Evolutionary conservation across 2,113 vertebrate genomes (phyloP).

Genomic region (Alosa alosa): DNA sequence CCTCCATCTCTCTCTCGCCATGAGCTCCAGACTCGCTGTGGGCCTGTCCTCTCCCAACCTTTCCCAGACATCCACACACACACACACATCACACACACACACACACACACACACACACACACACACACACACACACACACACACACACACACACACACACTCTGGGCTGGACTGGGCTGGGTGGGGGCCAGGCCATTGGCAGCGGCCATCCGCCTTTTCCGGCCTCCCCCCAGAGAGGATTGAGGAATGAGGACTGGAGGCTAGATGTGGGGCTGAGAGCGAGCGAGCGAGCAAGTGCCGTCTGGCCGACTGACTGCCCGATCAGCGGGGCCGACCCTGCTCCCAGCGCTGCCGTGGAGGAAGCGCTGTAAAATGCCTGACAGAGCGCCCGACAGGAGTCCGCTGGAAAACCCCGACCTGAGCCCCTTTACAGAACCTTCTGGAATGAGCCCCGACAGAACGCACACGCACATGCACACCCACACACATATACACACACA

Average conservation of each 20-base stretch:
- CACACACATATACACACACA: neutral
- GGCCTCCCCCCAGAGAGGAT: neutral
- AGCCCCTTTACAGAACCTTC: neutral
- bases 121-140: no score
- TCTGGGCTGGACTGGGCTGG: neutral
- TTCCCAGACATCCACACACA: neutral
- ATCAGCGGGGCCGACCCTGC: no score
- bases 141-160: neutral
- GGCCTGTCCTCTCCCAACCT: conserved; percentile 3
- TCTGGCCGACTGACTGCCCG: no score
- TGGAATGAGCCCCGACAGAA: neutral
- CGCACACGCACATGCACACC: neutral
- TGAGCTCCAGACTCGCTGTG: neutral
- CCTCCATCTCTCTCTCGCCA: no score
- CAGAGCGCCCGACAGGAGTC: neutral
- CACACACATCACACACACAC: no score
- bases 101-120: no score
- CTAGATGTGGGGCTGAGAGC: no score
- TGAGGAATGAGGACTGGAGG: neutral
- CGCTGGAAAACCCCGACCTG: neutral
- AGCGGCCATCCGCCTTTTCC: neutral
- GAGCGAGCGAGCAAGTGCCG: no score
- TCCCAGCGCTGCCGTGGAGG: neutral
- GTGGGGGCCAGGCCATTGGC: neutral
- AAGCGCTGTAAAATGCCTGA: neutral